Evolutionary conservation across 2,888 invertebrate species (phyloP).

Genomic region (Hemistola chrysoprasaria): DNA sequence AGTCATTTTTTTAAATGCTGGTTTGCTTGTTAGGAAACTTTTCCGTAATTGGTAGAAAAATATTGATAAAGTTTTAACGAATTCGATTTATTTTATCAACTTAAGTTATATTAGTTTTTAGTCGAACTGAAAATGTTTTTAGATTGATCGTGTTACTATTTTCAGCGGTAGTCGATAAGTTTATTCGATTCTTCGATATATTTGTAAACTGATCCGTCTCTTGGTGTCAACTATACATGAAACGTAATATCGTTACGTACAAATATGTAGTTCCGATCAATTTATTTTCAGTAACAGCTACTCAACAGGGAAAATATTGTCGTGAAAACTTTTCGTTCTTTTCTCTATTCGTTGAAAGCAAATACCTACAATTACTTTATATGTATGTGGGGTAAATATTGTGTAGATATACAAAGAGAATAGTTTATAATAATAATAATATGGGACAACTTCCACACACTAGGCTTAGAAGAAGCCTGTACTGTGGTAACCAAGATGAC

Average conservation of each 20-base stretch:
- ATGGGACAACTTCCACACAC: too few species aligned
- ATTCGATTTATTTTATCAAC: constrained; percentile 30
- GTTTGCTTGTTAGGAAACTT: constrained; percentile 22
- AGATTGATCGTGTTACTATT: too few species aligned
- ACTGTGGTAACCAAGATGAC: too few species aligned
- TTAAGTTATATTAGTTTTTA: too few species aligned
- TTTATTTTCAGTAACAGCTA: constrained; percentile 6
- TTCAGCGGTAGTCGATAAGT: not conserved
- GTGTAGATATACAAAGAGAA: too few species aligned
- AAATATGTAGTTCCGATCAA: constrained; percentile 7
- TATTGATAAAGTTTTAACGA: constrained; percentile 56
- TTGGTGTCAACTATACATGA: constrained; percentile 4
- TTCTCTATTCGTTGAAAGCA: not conserved
- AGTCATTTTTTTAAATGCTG: not conserved
- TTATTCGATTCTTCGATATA: constrained; percentile 7
- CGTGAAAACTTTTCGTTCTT: constrained; percentile 1
- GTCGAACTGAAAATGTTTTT: too few species aligned
- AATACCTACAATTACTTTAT: constrained; percentile 1
- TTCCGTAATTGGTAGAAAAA: constrained; percentile 35
- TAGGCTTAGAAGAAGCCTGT: too few species aligned
- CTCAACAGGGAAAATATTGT: too few species aligned
- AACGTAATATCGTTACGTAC: constrained; percentile 5
- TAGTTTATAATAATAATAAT: too few species aligned
- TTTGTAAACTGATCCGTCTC: constrained; percentile 11
- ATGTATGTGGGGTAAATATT: too few species aligned